Evolutionary conservation across 2,113 vertebrate species (phyloP).

Genomic region (Oriolus oriolus): DNA sequence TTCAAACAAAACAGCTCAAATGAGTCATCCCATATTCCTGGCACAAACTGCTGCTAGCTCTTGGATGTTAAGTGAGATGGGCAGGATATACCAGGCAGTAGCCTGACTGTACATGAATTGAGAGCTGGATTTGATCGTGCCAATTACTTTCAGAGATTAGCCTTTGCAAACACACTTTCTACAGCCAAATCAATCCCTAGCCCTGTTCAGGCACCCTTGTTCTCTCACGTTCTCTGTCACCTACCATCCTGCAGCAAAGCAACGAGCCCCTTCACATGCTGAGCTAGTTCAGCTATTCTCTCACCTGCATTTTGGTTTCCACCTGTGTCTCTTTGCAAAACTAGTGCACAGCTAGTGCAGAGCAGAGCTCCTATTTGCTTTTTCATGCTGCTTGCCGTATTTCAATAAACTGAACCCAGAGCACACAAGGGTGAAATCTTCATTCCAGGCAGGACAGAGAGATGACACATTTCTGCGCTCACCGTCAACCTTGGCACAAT

Average conservation of each 20-base stretch:
- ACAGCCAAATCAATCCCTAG: not conserved
- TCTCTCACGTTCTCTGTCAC: not conserved
- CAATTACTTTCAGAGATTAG: not conserved
- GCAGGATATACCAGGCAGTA: not conserved
- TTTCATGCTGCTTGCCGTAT: not conserved
- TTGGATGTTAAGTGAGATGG: not conserved
- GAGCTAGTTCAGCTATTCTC: not conserved
- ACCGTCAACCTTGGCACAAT: not conserved
- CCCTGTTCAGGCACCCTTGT: not conserved
- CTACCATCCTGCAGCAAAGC: not conserved
- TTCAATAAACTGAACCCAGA: not conserved
- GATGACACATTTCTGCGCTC: not conserved
- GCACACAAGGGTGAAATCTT: not conserved
- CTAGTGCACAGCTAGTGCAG: not conserved
- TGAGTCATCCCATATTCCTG: conserved; percentile 4
- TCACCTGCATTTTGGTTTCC: not conserved
- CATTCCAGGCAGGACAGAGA: not conserved
- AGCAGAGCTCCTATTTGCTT: not conserved
- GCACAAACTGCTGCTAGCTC: not conserved
- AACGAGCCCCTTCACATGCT: fast-evolving
- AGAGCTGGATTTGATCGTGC: not conserved
- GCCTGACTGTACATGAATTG: not conserved
- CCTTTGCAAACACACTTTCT: not conserved
- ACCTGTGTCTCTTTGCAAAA: not conserved
- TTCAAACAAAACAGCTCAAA: conserved; percentile 8